Base-by-base conservation (phyloP, 1,140 invertebrate genomes). In the Mercenaria mercenaria region DNA sequence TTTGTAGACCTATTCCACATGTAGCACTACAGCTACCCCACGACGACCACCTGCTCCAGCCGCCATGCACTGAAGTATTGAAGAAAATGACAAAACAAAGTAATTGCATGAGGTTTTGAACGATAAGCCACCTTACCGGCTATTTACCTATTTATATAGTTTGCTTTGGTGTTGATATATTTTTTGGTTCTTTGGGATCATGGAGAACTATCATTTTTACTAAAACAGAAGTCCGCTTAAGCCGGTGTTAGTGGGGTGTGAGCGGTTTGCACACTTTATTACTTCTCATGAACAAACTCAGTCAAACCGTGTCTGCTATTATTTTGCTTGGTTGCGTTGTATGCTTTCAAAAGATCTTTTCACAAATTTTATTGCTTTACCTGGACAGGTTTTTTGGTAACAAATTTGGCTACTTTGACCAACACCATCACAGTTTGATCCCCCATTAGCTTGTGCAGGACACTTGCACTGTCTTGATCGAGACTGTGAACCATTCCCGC, bases 11-110 rank as follows among this genome's bases (percentile, higher is more conserved):
- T 47, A 80, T 52, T 20, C 77, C 77, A 26, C 77, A 80, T 20
- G 29, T 56, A 6, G 32, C 43, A 29, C 77, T 80, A 13, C 77
- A 80, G 18, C 20, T 80, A 6, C 32, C 47, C 77, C 50, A 80
- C 0, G 29, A n/a, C 20, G 77, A 80, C 77, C 77, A 80, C 20
- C 37, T 29, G 20, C 77, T 80, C 77, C 77, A 80, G 0, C 50
- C 47, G 26, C 77, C 77, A 37, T 80, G 37, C 18, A 80, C 77
- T 80, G 10, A 47, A 43, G 3, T 20, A 11, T 61, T 8, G 20
- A n/a, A 61, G 6, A 61, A 23, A n/a, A 29, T 4, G 4, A 11
- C 20, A 61, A 23, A n/a, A 29, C 26, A 61, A n/a, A 61, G 20
- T 61, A 52, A 13, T 52, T 10, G n/a, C n/a, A n/a, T n/a, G n/a